Evolutionary conservation across 2,797 vertebrate species (phyloP).

Genomic region (Cuculus canorus): DNA sequence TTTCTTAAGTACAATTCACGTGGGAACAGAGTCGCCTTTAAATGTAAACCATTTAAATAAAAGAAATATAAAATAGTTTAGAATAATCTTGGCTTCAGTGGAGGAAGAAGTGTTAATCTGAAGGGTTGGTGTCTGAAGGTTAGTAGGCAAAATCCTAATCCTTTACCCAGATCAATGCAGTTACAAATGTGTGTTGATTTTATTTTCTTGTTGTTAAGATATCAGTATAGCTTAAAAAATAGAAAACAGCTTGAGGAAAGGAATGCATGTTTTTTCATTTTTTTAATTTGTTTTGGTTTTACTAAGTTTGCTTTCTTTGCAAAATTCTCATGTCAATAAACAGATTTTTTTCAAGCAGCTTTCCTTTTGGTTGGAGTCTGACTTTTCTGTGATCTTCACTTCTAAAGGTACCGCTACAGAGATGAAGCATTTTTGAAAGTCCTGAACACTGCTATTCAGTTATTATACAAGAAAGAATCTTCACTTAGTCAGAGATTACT

Average conservation of each 20-base stretch:
- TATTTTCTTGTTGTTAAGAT: neutral
- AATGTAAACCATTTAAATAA: neutral
- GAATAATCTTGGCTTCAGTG: neutral
- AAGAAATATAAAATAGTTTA: neutral
- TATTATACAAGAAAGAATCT: slow-evolving; percentile 77
- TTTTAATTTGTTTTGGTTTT: neutral
- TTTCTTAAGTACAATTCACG: neutral
- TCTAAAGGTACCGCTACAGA: slow-evolving; percentile 86
- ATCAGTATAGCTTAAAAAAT: neutral
- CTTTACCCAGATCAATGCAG: neutral
- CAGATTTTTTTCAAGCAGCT: neutral
- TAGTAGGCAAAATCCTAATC: neutral
- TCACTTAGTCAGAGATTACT: slow-evolving; percentile 72
- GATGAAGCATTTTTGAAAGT: slow-evolving; percentile 81
- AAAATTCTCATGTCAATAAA: neutral
- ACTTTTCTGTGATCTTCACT: neutral
- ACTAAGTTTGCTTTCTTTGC: neutral
- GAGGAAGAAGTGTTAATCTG: neutral
- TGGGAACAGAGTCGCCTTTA: neutral
- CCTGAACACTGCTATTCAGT: slow-evolving; percentile 73
- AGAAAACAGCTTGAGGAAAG: neutral
- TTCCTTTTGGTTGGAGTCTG: neutral
- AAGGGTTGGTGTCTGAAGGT: neutral
- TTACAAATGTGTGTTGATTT: neutral
- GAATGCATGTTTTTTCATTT: neutral